Evolutionary conservation across 2,113 vertebrate genomes (phyloP).

Genomic region (Mesembrinibis cayennensis): DNA sequence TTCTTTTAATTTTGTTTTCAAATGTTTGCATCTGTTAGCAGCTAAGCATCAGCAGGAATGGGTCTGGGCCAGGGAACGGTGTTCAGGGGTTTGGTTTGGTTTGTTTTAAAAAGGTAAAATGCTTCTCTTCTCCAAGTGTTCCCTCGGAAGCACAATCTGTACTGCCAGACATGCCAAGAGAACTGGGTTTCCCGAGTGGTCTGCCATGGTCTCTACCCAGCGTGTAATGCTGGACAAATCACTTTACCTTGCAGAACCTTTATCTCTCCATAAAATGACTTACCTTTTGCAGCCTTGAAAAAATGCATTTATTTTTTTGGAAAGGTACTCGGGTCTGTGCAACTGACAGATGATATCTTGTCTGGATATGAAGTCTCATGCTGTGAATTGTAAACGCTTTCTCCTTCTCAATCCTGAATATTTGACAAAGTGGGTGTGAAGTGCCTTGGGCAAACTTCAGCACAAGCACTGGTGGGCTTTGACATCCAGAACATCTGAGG

Average conservation of each 20-base stretch:
- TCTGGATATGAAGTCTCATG: constrained; percentile 16
- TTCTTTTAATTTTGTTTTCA: not conserved
- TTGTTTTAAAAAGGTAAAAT: not conserved
- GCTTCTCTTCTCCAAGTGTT: not conserved
- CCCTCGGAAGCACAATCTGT: constrained; percentile 26
- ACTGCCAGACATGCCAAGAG: not conserved
- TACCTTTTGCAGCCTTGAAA: not conserved
- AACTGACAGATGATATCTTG: constrained; percentile 6
- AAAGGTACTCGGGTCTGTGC: not conserved
- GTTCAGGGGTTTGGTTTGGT: not conserved
- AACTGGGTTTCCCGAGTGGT: not conserved
- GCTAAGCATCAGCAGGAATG: not conserved
- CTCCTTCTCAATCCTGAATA: not conserved
- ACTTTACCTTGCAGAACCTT: not conserved
- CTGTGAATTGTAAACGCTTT: not conserved
- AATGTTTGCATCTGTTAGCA: not conserved
- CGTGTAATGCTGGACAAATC: not conserved
- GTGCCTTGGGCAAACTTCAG: not conserved
- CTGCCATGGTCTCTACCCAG: not conserved
- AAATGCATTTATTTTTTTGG: not conserved
- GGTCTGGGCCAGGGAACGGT: not conserved
- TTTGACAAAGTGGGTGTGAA: constrained; percentile 27
- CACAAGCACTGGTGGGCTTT: not conserved
- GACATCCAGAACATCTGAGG: constrained; percentile 1
- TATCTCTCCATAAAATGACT: not conserved